These are phyloP conservation scores for Lemur catta DNA, from an alignment of 2,797 vertebrate genomes.

Conservation along the genomic window DNA sequence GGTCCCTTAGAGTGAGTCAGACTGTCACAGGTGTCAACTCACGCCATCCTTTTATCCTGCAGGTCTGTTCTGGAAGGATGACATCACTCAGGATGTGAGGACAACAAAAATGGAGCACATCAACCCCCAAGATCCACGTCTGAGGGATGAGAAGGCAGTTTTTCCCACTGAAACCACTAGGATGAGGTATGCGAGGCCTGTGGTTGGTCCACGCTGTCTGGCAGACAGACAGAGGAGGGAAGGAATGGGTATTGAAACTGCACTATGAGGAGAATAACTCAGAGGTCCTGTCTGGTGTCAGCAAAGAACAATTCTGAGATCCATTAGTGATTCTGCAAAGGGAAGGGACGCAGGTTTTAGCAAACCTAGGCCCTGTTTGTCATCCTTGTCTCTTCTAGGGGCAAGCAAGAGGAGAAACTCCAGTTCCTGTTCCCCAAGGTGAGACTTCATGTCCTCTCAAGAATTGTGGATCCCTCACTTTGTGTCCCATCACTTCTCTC, in stretches of 20 bases:
- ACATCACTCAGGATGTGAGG: slow-evolving; percentile 92
- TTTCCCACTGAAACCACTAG: not conserved
- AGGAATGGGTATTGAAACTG: not conserved
- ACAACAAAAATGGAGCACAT: slow-evolving; percentile 92
- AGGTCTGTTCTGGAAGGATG: slow-evolving; percentile 95
- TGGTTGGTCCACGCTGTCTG: not conserved
- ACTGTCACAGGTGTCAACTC: not conserved
- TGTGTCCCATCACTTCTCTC: not conserved
- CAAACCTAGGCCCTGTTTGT: not conserved
- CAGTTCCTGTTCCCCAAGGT: slow-evolving; percentile 87
- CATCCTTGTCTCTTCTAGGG: slow-evolving; percentile 81
- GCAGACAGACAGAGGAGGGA: not conserved
- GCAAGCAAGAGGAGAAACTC: slow-evolving; percentile 95
- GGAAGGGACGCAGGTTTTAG: not conserved
- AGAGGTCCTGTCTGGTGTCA: not conserved
- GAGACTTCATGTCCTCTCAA: slow-evolving; percentile 16
- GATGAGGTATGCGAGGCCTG: not conserved
- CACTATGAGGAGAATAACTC: not conserved
- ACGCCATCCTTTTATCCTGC: not conserved
- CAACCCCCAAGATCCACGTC: slow-evolving; percentile 74
- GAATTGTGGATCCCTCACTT: not conserved
- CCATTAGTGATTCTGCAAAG: not conserved
- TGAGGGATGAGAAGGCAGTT: slow-evolving; percentile 76
- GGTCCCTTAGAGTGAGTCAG: not conserved
- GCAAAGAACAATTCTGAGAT: not conserved